Evolutionary conservation across 2,113 vertebrate species (phyloP).

Genomic region (Labrus mixtus): DNA sequence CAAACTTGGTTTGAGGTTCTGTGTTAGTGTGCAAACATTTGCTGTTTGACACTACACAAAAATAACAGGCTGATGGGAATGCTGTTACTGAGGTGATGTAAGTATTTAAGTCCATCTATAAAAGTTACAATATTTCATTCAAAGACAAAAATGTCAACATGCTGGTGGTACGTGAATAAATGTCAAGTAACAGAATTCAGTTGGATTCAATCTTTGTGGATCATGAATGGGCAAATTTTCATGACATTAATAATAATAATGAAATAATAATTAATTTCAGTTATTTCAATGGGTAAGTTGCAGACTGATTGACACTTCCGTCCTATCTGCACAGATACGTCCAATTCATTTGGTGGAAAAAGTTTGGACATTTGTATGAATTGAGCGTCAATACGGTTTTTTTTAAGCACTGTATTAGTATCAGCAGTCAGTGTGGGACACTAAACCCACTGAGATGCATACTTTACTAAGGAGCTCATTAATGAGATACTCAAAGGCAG

Average conservation of each 20-base stretch:
- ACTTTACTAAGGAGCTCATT: constrained; percentile 3
- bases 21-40: background rate
- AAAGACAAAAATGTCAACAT: background rate
- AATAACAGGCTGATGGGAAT: no score
- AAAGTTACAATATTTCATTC: background rate
- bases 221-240: background rate
- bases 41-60: background rate
- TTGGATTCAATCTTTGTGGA: background rate
- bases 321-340: no score
- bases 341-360: no score
- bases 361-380: no score
- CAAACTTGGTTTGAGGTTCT: background rate
- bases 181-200: background rate
- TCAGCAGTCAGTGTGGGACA: background rate
- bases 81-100: no score
- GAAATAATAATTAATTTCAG: no score
- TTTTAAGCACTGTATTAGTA: background rate
- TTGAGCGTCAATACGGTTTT: background rate
- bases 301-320: no score
- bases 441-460: constrained; percentile 11
- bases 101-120: background rate
- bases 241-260: no score
- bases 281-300: no score
- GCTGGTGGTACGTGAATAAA: background rate
- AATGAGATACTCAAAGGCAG: constrained; percentile 15